phyloP scores from a whole-genome alignment of 1,140 invertebrate genomes.

The Pseudomyrmex sp. region DNA sequence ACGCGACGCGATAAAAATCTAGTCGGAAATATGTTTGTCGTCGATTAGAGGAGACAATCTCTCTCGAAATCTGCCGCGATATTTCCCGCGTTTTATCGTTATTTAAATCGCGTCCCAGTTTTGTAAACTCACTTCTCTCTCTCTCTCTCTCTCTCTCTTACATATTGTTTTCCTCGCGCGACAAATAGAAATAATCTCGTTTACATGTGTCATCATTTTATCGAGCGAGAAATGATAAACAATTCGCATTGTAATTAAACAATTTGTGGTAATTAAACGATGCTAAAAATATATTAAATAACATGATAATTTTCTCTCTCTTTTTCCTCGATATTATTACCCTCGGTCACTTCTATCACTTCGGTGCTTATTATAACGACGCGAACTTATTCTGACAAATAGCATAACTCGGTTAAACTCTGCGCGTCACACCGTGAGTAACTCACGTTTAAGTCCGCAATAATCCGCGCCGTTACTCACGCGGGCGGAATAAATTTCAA shows the following conservation, averaged over 20 bases:
- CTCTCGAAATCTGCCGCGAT: slow-evolving; percentile 1
- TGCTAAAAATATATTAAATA: too few relatives aligned
- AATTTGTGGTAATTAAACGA: too few relatives aligned
- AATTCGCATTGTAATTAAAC: not conserved
- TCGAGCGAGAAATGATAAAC: not conserved
- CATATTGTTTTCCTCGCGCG: slow-evolving; percentile 1
- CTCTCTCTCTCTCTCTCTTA: too few relatives aligned
- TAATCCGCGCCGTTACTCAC: not conserved
- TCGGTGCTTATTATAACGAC: too few relatives aligned
- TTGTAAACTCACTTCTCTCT: not conserved
- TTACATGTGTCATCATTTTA: not conserved
- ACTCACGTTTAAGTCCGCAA: not conserved
- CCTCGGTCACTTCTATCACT: too few relatives aligned
- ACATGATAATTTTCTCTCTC: not conserved
- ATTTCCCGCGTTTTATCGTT: slow-evolving; percentile 32
- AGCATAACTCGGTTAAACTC: not conserved
- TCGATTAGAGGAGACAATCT: slow-evolving; percentile 32
- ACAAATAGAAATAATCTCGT: not conserved
- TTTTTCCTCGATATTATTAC: not conserved
- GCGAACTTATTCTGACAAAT: not conserved
- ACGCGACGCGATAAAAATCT: slow-evolving; percentile 44
- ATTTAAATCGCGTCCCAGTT: slow-evolving; percentile 48
- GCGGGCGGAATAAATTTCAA: slow-evolving; percentile 45
- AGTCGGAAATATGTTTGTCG: slow-evolving; percentile 32
- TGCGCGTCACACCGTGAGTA: not conserved